phyloP scores from a whole-genome alignment of 1,140 invertebrate genomes.

The Cardiocondyla obscurior region DNA sequence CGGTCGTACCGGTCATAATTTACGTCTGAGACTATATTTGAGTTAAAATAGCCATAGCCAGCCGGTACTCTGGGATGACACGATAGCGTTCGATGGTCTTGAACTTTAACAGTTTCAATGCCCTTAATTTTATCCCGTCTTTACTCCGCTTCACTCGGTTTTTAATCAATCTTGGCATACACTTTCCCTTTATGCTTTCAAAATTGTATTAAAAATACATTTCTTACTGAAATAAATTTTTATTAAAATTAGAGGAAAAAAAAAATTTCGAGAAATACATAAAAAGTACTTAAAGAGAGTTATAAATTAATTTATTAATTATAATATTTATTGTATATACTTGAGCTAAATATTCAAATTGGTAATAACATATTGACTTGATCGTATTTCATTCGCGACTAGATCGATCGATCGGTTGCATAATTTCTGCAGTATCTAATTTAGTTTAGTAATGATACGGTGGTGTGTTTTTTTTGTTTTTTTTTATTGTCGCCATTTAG shows the following conservation, averaged over 20 bases:
- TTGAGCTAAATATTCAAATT: neutral
- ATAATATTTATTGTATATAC: neutral
- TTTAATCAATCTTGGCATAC: neutral
- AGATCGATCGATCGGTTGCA: neutral
- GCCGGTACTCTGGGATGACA: constrained; percentile 43
- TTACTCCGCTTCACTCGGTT: neutral
- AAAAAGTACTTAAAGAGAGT: no score
- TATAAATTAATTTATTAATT: neutral
- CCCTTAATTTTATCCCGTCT: constrained; percentile 2
- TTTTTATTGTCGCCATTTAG: neutral
- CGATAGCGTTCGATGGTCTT: constrained; percentile 64
- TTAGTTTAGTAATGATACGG: constrained; percentile 11
- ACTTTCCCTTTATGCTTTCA: neutral
- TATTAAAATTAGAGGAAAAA: no score
- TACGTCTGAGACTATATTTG: constrained; percentile 59
- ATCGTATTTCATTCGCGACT: neutral
- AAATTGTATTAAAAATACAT: neutral
- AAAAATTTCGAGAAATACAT: neutral
- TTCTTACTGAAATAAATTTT: neutral
- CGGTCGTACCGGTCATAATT: constrained; percentile 64
- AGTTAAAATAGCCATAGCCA: constrained; percentile 62
- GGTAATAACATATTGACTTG: neutral
- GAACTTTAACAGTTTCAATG: constrained; percentile 53
- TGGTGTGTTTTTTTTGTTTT: neutral
- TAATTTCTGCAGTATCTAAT: constrained; percentile 30